A percentile compares a stretch with the other conserved stretches of the same genome.
These are phyloP conservation scores for Hydrocynus forskahlii DNA, from an alignment of 2,797 vertebrate species.

Conservation along the genomic window DNA sequence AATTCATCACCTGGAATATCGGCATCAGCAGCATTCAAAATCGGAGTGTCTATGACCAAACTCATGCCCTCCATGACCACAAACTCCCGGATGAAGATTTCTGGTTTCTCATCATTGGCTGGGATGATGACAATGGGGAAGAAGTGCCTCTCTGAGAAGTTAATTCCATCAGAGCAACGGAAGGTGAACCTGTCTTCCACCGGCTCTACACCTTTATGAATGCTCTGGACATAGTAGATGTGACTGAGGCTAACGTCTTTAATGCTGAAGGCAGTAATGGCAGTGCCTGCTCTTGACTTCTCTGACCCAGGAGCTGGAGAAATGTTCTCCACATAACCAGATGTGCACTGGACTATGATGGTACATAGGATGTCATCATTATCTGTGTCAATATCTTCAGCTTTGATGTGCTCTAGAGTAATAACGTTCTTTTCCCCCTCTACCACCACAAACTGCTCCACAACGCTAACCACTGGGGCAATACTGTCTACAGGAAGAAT, in stretches of 20 bases:
- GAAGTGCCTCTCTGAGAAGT: constrained; percentile 84
- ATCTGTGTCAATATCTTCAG: constrained; percentile 84
- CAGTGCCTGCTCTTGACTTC: constrained; percentile 81
- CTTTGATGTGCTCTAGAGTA: constrained; percentile 79
- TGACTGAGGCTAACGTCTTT: constrained; percentile 79
- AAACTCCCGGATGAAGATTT: constrained; percentile 84
- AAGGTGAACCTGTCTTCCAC: constrained; percentile 86
- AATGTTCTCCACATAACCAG: constrained; percentile 89
- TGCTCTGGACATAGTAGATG: constrained; percentile 88
- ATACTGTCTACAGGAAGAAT: constrained; percentile 86
- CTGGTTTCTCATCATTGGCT: constrained; percentile 86
- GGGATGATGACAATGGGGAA: constrained; percentile 86
- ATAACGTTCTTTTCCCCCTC: constrained; percentile 87
- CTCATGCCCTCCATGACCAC: constrained; percentile 91
- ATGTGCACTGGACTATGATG: constrained; percentile 83
- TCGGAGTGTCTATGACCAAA: constrained; percentile 83
- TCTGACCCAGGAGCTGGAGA: constrained; percentile 84
- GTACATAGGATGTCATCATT: constrained; percentile 86
- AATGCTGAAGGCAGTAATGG: constrained; percentile 86
- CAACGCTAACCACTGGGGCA: constrained; percentile 78
- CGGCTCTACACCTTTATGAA: constrained; percentile 87
- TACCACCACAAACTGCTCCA: constrained; percentile 76
- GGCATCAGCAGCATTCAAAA: constrained; percentile 82
- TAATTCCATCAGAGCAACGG: constrained; percentile 87
- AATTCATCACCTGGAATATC: constrained; percentile 84